Percentiles rank a stretch among this genome's conserved stretches.
phyloP scores from a whole-genome alignment of 2,113 vertebrate species.

The Saccopteryx bilineata region DNA sequence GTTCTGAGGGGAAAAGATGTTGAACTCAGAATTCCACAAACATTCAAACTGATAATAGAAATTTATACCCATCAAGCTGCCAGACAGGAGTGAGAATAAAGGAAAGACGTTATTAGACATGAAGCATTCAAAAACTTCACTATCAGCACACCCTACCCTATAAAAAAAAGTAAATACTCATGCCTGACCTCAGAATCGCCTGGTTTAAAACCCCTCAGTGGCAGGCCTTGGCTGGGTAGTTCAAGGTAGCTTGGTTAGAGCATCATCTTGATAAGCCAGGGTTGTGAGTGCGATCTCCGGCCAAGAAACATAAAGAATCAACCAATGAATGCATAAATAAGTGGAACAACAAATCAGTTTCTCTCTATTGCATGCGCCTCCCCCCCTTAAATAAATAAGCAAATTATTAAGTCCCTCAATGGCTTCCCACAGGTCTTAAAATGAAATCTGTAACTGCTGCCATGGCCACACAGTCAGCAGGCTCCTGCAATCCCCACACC shows the following conservation, averaged over 20 bases:
- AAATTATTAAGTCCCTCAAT: not conserved
- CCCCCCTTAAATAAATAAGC: too few relatives aligned
- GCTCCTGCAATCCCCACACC: not conserved
- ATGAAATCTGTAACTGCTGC: not conserved
- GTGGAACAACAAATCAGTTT: too few relatives aligned
- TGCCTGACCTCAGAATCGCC: too few relatives aligned
- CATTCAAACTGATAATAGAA: not conserved
- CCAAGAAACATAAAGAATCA: too few relatives aligned
- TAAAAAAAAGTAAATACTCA: not conserved
- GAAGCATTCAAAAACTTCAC: not conserved
- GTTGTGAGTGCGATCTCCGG: too few relatives aligned
- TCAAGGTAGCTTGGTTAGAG: too few relatives aligned
- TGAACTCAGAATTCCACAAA: not conserved
- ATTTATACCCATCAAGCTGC: not conserved
- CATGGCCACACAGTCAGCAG: accelerated
- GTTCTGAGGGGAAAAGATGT: not conserved
- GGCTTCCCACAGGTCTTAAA: not conserved
- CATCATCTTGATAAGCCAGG: too few relatives aligned
- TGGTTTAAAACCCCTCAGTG: not conserved
- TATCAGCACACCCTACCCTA: not conserved
- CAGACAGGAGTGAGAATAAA: not conserved
- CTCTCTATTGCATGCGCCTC: too few relatives aligned
- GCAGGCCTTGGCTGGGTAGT: too few relatives aligned
- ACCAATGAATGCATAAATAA: too few relatives aligned
- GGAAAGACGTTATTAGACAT: not conserved